These are phyloP conservation scores for Tragelaphus imberbis DNA, from an alignment of 2,113 vertebrate species.

Conservation along the genomic window DNA sequence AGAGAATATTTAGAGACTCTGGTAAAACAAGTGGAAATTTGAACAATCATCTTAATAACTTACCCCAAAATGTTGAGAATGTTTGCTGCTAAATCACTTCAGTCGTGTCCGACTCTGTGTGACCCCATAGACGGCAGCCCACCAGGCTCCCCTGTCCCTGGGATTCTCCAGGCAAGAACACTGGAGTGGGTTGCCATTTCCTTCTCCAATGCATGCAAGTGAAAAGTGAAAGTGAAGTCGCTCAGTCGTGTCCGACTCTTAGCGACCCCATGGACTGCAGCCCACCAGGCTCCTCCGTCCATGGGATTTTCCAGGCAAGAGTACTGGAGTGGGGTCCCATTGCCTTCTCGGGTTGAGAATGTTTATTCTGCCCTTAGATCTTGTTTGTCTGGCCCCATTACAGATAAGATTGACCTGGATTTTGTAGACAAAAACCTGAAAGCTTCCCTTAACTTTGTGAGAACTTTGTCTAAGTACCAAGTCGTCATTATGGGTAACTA, in stretches of 20 bases:
- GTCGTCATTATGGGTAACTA: background rate
- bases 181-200: no score
- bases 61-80: background rate
- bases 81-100: background rate
- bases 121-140: no score
- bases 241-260: no score
- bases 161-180: no score
- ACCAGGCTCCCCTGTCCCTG: no score
- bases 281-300: no score
- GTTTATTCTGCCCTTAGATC: conserved; percentile 13
- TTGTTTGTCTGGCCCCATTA: background rate
- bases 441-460: background rate
- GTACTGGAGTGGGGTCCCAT: no score
- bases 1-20: background rate
- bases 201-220: no score
- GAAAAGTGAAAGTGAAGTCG: no score
- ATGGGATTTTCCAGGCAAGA: no score
- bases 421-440: background rate
- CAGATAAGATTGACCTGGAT: background rate
- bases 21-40: background rate
- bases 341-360: background rate
- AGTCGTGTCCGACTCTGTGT: no score
- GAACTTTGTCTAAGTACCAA: background rate
- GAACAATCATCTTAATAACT: background rate
- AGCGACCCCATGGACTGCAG: no score